A percentile compares a stretch with the other conserved stretches of the same genome.
phyloP scores from a whole-genome alignment of 2,797 vertebrate species.

The Nyctalus aviator region DNA sequence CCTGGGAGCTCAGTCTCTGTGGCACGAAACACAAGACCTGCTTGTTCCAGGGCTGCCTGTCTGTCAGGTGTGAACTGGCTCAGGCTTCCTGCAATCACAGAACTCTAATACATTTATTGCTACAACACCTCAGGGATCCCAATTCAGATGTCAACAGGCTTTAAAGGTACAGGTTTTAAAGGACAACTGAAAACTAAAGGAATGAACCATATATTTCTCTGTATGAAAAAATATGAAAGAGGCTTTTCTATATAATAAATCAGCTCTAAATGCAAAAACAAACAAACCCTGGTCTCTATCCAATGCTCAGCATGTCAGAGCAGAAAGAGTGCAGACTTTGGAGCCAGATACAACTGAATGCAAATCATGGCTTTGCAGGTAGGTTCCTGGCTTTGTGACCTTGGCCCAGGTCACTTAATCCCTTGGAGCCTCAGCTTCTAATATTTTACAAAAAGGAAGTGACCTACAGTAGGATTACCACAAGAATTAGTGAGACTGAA shows the following conservation, averaged over 20 bases:
- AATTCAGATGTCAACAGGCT: background rate
- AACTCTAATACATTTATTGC: background rate
- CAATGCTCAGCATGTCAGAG: background rate
- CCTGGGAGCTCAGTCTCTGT: background rate
- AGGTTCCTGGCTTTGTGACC: background rate
- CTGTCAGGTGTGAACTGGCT: background rate
- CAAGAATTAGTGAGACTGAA: background rate
- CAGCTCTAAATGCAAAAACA: background rate
- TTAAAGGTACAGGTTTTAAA: background rate
- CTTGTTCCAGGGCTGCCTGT: background rate
- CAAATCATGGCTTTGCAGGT: background rate
- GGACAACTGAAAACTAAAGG: background rate
- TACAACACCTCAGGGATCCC: background rate
- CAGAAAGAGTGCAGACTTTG: background rate
- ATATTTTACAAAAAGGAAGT: slow-evolving; percentile 13
- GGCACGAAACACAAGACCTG: background rate
- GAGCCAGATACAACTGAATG: background rate
- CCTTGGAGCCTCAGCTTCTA: slow-evolving; percentile 42
- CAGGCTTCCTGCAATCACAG: background rate
- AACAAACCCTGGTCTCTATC: background rate
- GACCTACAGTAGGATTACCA: background rate
- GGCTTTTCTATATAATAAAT: background rate
- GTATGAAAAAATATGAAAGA: background rate
- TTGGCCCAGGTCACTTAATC: background rate
- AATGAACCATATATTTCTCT: background rate